Evolutionary conservation across 2,888 invertebrate genomes (phyloP).

Genomic region (Sesia apiformis): DNA sequence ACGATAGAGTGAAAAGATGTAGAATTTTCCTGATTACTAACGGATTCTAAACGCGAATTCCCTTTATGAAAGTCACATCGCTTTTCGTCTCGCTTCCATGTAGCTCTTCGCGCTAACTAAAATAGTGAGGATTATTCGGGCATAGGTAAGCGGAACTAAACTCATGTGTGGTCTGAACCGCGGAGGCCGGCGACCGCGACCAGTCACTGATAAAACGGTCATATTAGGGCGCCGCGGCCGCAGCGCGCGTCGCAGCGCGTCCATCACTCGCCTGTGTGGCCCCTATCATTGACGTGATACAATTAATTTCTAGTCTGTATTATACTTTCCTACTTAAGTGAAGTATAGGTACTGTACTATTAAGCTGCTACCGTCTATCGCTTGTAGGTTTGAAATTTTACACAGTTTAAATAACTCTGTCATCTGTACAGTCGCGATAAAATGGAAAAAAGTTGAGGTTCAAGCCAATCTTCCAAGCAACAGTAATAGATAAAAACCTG

Average conservation of each 20-base stretch:
- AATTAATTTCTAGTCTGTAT: constrained; percentile 4
- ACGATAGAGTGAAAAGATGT: too few species aligned
- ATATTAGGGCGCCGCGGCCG: constrained; percentile 55
- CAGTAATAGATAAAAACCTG: too few species aligned
- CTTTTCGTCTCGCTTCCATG: too few species aligned
- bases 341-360: not conserved
- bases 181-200: constrained; percentile 25
- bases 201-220: constrained; percentile 61
- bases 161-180: constrained; percentile 11
- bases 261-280: constrained; percentile 36
- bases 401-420: too few species aligned
- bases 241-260: constrained; percentile 30
- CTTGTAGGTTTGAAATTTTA: too few species aligned
- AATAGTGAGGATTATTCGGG: not conserved
- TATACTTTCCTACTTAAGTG: not conserved
- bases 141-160: constrained; percentile 1
- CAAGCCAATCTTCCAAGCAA: too few species aligned
- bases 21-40: too few species aligned
- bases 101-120: too few species aligned
- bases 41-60: too few species aligned
- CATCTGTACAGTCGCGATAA: too few species aligned
- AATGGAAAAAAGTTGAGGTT: too few species aligned
- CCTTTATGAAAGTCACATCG: too few species aligned
- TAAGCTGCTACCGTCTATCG: not conserved
- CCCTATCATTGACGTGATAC: constrained; percentile 9